Conservation (phyloP, 92 coral and sea anemone species). For the Porites cylindrica region DNA sequence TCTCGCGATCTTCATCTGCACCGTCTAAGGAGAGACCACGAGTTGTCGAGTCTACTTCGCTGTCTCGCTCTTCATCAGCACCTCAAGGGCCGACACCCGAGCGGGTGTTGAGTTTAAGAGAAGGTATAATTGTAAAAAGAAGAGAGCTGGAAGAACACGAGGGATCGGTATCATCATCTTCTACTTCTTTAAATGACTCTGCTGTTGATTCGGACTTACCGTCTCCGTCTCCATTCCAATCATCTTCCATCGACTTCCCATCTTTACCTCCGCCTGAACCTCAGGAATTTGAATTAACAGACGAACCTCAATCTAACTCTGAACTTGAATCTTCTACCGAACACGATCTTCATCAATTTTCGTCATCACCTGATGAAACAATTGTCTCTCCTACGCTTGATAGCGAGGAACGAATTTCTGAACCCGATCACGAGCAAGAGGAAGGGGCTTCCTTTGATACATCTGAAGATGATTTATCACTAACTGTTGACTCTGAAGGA, state of each 20-base stretch:
- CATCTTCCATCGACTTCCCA: conserved; percentile 47
- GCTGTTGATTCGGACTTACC: conserved; percentile 69
- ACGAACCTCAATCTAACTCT: conserved; percentile 7
- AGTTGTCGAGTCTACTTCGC: conserved; percentile 67
- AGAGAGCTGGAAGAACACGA: conserved; percentile 38
- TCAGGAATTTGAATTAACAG: conserved; percentile 5
- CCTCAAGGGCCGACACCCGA: conserved; percentile 74
- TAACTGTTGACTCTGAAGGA: background rate
- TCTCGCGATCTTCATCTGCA: conserved; percentile 92
- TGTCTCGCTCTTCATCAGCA: conserved; percentile 92
- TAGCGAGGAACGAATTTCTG: background rate
- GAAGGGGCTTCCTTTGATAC: conserved; percentile 10
- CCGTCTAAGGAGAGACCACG: conserved; percentile 88
- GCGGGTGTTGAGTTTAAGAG: conserved; percentile 32
- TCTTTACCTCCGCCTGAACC: conserved; percentile 43
- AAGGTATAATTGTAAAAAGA: conserved; percentile 31
- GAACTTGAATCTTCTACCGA: conserved; percentile 23
- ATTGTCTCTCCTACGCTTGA: background rate
- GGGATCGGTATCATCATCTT: conserved; percentile 64
- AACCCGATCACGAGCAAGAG: background rate
- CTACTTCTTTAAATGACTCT: conserved; percentile 70
- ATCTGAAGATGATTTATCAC: conserved; percentile 45
- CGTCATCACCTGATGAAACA: conserved; percentile 17
- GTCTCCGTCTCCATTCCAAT: conserved; percentile 37
- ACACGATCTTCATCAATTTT: background rate